Conservation (phyloP, 2,113 vertebrate genomes). For the Eublepharis macularius region DNA sequence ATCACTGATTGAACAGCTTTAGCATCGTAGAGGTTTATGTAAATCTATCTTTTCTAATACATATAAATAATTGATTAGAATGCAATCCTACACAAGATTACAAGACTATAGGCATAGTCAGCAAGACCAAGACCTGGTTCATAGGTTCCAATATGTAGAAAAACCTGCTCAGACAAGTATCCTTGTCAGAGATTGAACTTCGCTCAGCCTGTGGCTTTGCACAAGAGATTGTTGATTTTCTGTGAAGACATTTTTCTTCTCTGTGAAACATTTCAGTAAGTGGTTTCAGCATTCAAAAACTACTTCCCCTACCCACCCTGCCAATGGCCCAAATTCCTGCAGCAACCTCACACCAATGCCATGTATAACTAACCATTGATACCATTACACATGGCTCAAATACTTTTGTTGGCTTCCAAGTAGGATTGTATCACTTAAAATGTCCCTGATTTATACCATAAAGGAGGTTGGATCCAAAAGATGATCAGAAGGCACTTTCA, state of each 20-base stretch:
- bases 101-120: neutral
- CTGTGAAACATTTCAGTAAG: neutral
- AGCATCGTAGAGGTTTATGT: neutral
- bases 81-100: neutral
- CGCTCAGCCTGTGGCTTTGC: neutral
- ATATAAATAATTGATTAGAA: neutral
- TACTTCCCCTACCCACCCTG: neutral
- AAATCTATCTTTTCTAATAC: neutral
- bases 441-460: neutral
- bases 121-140: neutral
- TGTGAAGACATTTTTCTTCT: neutral
- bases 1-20: fast-evolving
- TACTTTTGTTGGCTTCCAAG: neutral
- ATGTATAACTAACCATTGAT: neutral
- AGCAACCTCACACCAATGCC: neutral
- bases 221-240: neutral
- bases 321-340: neutral
- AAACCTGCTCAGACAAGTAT: neutral
- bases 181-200: neutral
- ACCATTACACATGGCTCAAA: neutral
- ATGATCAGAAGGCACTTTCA: too few relatives aligned
- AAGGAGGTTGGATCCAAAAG: too few relatives aligned
- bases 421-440: neutral
- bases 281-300: neutral
- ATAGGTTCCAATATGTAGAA: neutral